Percentiles rank a stretch among this genome's conserved stretches.
Evolutionary conservation across 2,888 invertebrate genomes (phyloP).

Genomic region (Colletes collaris): DNA sequence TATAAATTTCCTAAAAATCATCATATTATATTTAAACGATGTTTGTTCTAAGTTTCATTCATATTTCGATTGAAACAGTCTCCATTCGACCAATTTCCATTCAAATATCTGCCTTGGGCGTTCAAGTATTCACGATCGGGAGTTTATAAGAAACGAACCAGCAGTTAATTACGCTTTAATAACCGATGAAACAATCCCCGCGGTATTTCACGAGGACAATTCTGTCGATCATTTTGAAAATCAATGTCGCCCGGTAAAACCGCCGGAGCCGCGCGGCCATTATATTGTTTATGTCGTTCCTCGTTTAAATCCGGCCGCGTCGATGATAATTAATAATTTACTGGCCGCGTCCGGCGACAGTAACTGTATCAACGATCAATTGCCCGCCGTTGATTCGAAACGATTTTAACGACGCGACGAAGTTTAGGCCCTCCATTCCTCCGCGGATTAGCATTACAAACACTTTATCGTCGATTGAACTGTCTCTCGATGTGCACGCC

Average conservation of each 20-base stretch:
- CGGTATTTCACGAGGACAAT: slow-evolving; percentile 10
- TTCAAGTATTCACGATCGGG: no score
- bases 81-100: no score
- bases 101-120: no score
- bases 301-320: slow-evolving; percentile 3
- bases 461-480: slow-evolving; percentile 54
- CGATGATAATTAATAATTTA: slow-evolving; percentile 48
- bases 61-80: no score
- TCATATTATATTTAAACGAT: no score
- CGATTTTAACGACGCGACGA: slow-evolving; percentile 2
- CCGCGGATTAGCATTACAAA: slow-evolving; percentile 46
- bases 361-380: slow-evolving; percentile 10
- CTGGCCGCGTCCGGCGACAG: neutral
- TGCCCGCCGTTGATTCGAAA: slow-evolving; percentile 20
- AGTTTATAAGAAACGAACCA: neutral
- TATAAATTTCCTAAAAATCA: no score
- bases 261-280: neutral
- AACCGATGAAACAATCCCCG: neutral
- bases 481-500: slow-evolving; percentile 7
- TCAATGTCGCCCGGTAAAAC: slow-evolving; percentile 21
- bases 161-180: no score
- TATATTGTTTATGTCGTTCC: slow-evolving; percentile 20
- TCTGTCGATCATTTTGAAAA: slow-evolving; percentile 18
- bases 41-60: no score
- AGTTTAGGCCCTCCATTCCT: slow-evolving; percentile 21